Percentiles rank a stretch among this genome's conserved stretches.
These are phyloP conservation scores for Halcyon badia DNA, from an alignment of 2,797 vertebrate genomes.

Conservation along the genomic window DNA sequence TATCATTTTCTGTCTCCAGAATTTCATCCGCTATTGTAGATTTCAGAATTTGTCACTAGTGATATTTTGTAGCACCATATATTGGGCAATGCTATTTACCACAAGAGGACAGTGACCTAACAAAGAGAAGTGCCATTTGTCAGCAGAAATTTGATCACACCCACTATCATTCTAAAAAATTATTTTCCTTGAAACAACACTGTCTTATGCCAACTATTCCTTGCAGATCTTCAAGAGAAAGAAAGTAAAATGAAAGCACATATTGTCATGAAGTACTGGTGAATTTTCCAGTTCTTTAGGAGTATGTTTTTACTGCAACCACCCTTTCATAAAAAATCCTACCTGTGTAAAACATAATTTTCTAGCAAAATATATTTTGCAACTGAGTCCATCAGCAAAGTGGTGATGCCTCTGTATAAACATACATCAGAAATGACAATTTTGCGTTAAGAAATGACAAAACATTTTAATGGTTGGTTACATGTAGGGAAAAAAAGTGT, in stretches of 20 bases:
- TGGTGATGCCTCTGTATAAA: not conserved
- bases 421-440: not conserved
- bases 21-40: not conserved
- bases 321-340: not conserved
- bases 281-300: not conserved
- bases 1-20: not conserved
- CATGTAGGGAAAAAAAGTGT: not conserved
- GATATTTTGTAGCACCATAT: not conserved
- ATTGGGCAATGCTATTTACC: not conserved
- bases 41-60: not conserved
- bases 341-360: not conserved
- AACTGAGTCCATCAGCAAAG: not conserved
- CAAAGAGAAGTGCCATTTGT: not conserved
- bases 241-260: not conserved
- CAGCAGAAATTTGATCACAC: not conserved
- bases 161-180: not conserved
- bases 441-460: not conserved
- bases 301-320: not conserved
- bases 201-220: not conserved
- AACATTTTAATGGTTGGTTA: not conserved
- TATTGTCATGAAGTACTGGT: not conserved
- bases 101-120: not conserved
- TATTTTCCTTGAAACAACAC: not conserved
- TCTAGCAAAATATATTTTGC: not conserved
- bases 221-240: not conserved